These are phyloP conservation scores for Scomber japonicus DNA, from an alignment of 2,113 vertebrate species.

Conservation along the genomic window DNA sequence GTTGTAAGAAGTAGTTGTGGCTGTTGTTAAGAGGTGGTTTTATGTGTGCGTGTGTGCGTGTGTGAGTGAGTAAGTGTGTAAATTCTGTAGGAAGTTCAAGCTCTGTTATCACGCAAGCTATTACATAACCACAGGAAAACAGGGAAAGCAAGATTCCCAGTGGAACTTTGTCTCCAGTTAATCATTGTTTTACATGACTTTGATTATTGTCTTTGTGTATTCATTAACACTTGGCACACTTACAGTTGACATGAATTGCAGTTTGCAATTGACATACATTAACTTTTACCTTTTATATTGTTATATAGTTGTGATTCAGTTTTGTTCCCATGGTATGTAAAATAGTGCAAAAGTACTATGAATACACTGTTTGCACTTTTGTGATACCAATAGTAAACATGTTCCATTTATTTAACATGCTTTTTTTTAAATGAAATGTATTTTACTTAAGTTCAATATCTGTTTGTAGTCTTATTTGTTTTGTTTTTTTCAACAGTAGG, in stretches of 20 bases:
- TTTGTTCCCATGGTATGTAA: too few species aligned
- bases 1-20: constrained; percentile 10
- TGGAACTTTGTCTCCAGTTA: constrained; percentile 20
- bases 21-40: constrained; percentile 27
- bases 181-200: constrained; percentile 12
- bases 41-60: constrained; percentile 18
- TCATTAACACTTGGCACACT: neutral
- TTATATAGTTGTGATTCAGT: too few species aligned
- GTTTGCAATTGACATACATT: neutral
- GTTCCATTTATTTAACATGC: neutral
- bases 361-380: neutral
- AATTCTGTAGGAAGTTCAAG: constrained; percentile 46
- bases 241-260: neutral
- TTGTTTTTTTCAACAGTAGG: neutral
- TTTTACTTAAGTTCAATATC: neutral
- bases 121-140: constrained; percentile 51
- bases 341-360: neutral
- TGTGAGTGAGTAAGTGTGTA: constrained; percentile 25
- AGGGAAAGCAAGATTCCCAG: constrained; percentile 38
- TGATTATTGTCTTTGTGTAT: neutral
- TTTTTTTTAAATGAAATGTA: neutral
- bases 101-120: constrained; percentile 27
- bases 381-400: neutral
- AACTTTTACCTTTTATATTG: neutral
- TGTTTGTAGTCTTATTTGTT: neutral